A percentile compares a stretch with the other conserved stretches of the same genome.
These are phyloP conservation scores for Entomyzon cyanotis DNA, from an alignment of 2,113 vertebrate species.

Conservation along the genomic window DNA sequence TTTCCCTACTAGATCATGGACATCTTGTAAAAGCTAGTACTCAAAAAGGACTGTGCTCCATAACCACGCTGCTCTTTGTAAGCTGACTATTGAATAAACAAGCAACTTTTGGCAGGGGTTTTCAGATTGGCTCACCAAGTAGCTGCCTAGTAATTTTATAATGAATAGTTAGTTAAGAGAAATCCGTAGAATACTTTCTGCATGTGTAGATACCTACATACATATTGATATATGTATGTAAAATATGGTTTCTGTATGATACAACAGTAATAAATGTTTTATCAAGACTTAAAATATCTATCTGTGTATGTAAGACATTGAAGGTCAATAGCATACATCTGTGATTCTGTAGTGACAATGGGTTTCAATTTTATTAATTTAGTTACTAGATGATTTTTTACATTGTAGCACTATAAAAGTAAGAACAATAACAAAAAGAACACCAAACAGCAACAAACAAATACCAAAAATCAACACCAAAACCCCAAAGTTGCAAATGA, in stretches of 20 bases:
- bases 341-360: neutral
- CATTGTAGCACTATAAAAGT: neutral
- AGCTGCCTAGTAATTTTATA: neutral
- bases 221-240: no score
- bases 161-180: neutral
- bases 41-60: neutral
- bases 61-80: neutral
- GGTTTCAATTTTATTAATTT: neutral
- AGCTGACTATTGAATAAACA: neutral
- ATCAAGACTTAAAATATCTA: neutral
- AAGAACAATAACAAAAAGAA: rapidly evolving
- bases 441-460: neutral
- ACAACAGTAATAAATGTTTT: neutral
- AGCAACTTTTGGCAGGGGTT: neutral
- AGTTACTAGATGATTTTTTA: neutral
- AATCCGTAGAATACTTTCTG: neutral
- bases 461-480: neutral
- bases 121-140: neutral
- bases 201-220: rapidly evolving
- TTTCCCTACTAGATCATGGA: neutral
- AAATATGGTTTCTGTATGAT: neutral
- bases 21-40: neutral
- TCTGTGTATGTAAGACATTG: neutral
- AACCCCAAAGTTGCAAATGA: neutral
- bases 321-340: neutral